phyloP scores from a whole-genome alignment of 2,888 invertebrate genomes.

The Scelioninae gen. 2 region DNA sequence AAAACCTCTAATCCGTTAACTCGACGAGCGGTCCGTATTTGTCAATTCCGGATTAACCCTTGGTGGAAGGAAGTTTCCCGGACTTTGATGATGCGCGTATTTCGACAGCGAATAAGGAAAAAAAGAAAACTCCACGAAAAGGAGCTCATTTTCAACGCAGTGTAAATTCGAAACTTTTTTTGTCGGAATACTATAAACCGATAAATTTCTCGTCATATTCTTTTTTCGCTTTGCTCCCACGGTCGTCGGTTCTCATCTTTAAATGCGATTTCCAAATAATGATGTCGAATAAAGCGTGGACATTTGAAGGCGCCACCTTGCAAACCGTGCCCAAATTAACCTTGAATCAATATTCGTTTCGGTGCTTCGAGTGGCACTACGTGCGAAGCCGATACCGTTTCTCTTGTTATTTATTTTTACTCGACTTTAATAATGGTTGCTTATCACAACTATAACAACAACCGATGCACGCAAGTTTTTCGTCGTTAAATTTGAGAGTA shows the following conservation, averaged over 20 bases:
- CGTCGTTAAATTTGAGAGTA: too few relatives aligned
- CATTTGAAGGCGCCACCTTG: slow-evolving; percentile 51
- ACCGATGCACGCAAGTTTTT: too few relatives aligned
- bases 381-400: slow-evolving; percentile 20
- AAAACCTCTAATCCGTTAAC: slow-evolving; percentile 23
- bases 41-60: slow-evolving; percentile 14
- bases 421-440: too few relatives aligned
- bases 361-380: slow-evolving; percentile 26
- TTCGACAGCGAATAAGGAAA: slow-evolving; percentile 12
- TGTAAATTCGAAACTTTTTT: slow-evolving; percentile 20
- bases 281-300: slow-evolving; percentile 17
- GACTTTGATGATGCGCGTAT: not conserved
- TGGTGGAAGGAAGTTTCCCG: slow-evolving; percentile 15
- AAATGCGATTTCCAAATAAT: slow-evolving; percentile 19
- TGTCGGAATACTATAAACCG: slow-evolving; percentile 22
- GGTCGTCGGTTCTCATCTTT: too few relatives aligned
- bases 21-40: slow-evolving; percentile 12
- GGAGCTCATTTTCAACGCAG: slow-evolving; percentile 36
- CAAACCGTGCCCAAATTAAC: slow-evolving; percentile 46
- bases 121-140: slow-evolving; percentile 15
- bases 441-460: too few relatives aligned
- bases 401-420: not conserved
- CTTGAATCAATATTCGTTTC: slow-evolving; percentile 57
- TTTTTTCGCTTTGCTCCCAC: too few relatives aligned
- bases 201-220: not conserved